Evolutionary conservation across 1,140 invertebrate species (phyloP), one percentile per base, ranked within the genome.

Genomic region (Neocloeon triangulifer): DNA sequence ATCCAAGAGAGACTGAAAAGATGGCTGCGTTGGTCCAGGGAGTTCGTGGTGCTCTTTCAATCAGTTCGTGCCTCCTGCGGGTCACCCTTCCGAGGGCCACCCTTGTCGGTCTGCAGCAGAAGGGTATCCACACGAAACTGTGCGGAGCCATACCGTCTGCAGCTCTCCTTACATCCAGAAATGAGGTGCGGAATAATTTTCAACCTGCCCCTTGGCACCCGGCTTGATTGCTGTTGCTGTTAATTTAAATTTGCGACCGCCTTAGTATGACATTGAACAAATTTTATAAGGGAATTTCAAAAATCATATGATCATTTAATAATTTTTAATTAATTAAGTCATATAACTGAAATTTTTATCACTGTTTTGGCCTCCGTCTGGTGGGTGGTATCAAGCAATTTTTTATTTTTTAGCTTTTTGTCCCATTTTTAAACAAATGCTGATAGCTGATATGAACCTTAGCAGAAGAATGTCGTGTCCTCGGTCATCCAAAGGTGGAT

Each of bases 21-120:
- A 41, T 41, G 39, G 39, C 39, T 19, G 37, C 39, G 10, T 33
- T 41, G 14, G 37, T 36, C 14, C 33, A 35, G 31, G 32, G 37
- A 25, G 20, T 41, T 33, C 26, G 37, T 23, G 14, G 13, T 13
- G 18, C 33, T 31, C 33, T 41, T 29, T 26, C 17, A 17, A 35
- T 17, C 14, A 39, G 34, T 33, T 36, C 37, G 18, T 22, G 22
- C 20, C 19, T 34, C 16, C 23, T 41, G 5, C 23, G 21, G 17
- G 19, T n/a, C 9, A 29, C 34, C 4, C 18, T 30, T 17, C 13
- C 20, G 2, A 38, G 34, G 34, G 25, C 39, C 9, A 25, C 30
- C 5, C 17, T 18, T 38, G 18, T 32, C n/a, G 31, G 31, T 14
- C 13, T 22, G n/a, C 31, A 32, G 19, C 16, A 17, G 13, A 32